Evolutionary conservation across 2,797 vertebrate species (phyloP).

Genomic region (Merluccius polli): DNA sequence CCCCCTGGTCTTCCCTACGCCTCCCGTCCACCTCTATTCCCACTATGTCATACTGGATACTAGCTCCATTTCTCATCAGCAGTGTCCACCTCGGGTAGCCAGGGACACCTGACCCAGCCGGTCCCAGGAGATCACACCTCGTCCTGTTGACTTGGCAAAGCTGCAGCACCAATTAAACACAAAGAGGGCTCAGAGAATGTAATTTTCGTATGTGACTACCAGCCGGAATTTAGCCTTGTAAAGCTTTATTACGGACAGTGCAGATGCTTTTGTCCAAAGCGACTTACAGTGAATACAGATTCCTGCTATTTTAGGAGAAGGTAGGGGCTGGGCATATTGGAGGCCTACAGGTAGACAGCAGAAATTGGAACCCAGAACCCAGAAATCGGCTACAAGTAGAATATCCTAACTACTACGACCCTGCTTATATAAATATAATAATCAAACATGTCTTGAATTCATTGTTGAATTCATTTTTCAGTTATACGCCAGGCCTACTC

Average conservation of each 20-base stretch:
- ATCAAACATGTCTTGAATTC: neutral
- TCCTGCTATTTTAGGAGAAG: neutral
- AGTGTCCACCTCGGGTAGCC: constrained; percentile 28
- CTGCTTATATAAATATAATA: neutral
- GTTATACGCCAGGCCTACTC: neutral
- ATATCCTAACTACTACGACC: neutral
- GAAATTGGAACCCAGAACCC: neutral
- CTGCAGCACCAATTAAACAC: constrained; percentile 31
- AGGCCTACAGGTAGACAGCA: neutral
- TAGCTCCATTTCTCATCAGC: constrained; percentile 22
- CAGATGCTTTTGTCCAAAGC: neutral
- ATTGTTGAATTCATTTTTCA: neutral
- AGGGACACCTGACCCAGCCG: constrained; percentile 43
- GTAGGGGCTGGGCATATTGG: neutral
- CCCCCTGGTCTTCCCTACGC: constrained; percentile 45
- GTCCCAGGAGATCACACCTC: constrained; percentile 32
- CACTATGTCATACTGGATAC: neutral
- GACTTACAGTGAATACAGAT: neutral
- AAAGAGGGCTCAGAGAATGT: constrained; percentile 21
- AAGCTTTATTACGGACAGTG: neutral
- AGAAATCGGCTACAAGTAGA: neutral
- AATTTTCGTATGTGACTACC: constrained; percentile 7
- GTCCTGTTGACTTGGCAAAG: constrained; percentile 48
- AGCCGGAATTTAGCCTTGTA: neutral
- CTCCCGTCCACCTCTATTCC: neutral